Evolutionary conservation across 1,140 invertebrate genomes (phyloP).

Genomic region (Pristionchus pacificus): DNA sequence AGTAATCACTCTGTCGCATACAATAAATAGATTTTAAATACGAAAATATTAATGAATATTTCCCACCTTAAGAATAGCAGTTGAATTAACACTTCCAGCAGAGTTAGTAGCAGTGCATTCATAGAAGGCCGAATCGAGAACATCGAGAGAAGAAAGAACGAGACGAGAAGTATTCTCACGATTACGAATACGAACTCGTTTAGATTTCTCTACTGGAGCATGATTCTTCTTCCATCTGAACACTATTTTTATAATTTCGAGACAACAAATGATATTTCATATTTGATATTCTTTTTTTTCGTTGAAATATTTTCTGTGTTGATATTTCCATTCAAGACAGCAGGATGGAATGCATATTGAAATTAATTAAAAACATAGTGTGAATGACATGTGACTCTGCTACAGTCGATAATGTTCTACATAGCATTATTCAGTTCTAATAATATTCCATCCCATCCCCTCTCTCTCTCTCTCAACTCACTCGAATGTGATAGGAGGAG

Average conservation of each 20-base stretch:
- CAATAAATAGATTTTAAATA: not conserved
- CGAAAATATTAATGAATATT: not conserved
- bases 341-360: too few species aligned
- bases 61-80: constrained; percentile 15
- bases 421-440: too few species aligned
- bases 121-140: constrained; percentile 53
- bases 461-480: too few species aligned
- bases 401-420: too few species aligned
- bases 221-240: constrained; percentile 55
- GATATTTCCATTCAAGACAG: too few species aligned
- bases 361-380: too few species aligned
- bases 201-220: constrained; percentile 52
- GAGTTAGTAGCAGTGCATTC: constrained; percentile 49
- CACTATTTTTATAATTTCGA: not conserved
- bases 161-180: constrained; percentile 51
- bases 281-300: too few species aligned
- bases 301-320: too few species aligned
- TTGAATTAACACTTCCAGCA: constrained; percentile 54
- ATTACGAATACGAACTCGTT: constrained; percentile 40
- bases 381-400: too few species aligned
- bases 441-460: too few species aligned
- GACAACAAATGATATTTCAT: too few species aligned
- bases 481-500: constrained; percentile 52
- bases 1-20: too few species aligned
- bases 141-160: constrained; percentile 52